Conservation (phyloP, 2,888 invertebrate genomes). For the Pandemis corylana region DNA sequence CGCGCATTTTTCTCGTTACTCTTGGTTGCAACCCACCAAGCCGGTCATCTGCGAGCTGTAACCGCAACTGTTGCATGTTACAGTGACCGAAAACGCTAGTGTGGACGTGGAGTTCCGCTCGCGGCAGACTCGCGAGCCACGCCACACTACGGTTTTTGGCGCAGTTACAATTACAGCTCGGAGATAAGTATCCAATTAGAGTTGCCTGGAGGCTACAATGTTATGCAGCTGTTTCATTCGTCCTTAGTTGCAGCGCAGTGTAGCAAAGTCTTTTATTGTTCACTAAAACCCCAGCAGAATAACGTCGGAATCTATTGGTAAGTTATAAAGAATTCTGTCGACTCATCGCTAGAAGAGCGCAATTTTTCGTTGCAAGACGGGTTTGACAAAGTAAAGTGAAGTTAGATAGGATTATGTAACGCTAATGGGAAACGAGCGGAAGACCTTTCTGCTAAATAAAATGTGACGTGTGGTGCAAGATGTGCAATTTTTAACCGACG, state of each 20-base stretch:
- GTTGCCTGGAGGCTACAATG: no score
- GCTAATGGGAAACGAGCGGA: neutral
- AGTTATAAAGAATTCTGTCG: neutral
- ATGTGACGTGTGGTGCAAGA: neutral
- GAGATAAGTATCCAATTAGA: no score
- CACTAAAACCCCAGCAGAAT: neutral
- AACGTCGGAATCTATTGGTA: neutral
- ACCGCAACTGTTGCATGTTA: no score
- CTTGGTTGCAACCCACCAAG: no score
- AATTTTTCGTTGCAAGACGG: neutral
- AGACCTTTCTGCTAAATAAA: neutral
- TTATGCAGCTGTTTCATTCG: neutral
- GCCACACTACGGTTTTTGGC: no score
- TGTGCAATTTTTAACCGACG: no score
- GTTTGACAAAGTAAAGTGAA: neutral
- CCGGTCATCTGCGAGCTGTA: no score
- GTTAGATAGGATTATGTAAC: neutral
- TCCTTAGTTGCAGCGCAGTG: neutral
- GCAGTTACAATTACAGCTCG: no score
- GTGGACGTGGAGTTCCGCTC: no score
- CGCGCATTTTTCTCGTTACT: no score
- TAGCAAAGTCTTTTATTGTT: neutral
- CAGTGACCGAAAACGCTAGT: no score
- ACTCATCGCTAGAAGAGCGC: neutral
- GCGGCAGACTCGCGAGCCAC: no score